These are phyloP conservation scores for Porphyrio hochstetteri DNA, from an alignment of 2,113 vertebrate species.

Conservation along the genomic window DNA sequence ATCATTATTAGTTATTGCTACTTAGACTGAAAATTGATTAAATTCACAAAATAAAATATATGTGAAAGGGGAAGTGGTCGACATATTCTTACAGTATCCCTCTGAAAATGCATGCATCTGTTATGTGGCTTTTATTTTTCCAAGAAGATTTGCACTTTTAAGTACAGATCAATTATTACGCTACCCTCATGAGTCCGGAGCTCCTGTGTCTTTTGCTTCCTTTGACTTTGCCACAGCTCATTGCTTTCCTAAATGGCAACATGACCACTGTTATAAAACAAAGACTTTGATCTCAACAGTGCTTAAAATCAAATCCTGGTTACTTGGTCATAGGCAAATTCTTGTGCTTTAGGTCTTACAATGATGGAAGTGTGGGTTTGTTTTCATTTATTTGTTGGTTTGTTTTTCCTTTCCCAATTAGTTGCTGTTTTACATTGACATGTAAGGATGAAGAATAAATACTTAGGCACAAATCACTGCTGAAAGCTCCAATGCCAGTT, in stretches of 20 bases:
- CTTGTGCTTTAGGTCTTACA: background rate
- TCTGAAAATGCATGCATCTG: background rate
- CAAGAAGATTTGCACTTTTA: background rate
- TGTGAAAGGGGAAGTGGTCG: background rate
- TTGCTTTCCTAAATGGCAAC: slow-evolving; percentile 11
- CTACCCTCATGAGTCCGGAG: background rate
- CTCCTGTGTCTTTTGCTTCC: background rate
- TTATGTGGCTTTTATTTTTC: background rate
- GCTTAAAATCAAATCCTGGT: background rate
- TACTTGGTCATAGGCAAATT: background rate
- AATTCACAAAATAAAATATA: background rate
- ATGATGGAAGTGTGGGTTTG: background rate
- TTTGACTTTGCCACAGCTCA: background rate
- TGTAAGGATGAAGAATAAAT: background rate
- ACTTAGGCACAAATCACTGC: background rate
- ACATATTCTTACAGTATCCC: background rate
- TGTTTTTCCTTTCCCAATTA: background rate
- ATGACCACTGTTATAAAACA: background rate
- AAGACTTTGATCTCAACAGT: background rate
- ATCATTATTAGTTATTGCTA: background rate
- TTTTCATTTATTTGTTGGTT: too few relatives aligned
- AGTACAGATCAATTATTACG: background rate
- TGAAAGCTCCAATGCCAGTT: background rate
- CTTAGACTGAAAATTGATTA: background rate
- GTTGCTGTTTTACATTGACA: background rate